Evolutionary conservation across 2,888 invertebrate genomes (phyloP).

Genomic region (Cephus sareptanus): DNA sequence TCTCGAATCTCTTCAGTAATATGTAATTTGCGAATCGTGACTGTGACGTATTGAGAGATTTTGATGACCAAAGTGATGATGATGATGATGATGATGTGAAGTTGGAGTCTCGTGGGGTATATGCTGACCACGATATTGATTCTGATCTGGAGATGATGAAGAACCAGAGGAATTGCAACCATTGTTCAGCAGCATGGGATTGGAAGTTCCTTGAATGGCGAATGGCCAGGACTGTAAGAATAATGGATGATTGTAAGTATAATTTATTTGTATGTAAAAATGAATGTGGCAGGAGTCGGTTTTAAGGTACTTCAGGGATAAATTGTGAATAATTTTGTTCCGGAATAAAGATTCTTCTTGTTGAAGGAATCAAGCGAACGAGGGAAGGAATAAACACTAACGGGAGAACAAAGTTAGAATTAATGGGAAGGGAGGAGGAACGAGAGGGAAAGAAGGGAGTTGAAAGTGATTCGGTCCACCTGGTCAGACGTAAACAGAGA

Average conservation of each 20-base stretch:
- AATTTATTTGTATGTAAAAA: neutral
- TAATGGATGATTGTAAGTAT: constrained; percentile 20
- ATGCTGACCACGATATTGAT: constrained; percentile 47
- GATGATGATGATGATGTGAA: constrained; percentile 31
- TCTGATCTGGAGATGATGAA: constrained; percentile 38
- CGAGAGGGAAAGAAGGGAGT: constrained; percentile 18
- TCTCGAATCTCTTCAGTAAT: constrained; percentile 26
- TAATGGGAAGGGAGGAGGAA: constrained; percentile 34
- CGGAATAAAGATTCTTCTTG: neutral
- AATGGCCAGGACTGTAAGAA: constrained; percentile 84
- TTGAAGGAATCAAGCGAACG: neutral
- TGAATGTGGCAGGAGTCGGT: neutral
- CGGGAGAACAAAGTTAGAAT: constrained; percentile 40
- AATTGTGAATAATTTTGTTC: neutral
- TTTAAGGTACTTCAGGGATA: neutral
- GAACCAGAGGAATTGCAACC: constrained; percentile 49
- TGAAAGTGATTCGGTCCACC: constrained; percentile 55
- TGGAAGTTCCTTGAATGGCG: constrained; percentile 71
- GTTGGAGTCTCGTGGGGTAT: constrained; percentile 43
- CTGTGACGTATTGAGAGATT: constrained; percentile 41
- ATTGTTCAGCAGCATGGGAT: constrained; percentile 48
- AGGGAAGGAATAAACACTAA: neutral
- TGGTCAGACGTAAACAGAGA: constrained; percentile 54
- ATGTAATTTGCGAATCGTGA: constrained; percentile 50
- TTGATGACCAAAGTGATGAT: constrained; percentile 41